phyloP scores from a whole-genome alignment of 2,113 vertebrate genomes.

The Phodopus roborovskii region DNA sequence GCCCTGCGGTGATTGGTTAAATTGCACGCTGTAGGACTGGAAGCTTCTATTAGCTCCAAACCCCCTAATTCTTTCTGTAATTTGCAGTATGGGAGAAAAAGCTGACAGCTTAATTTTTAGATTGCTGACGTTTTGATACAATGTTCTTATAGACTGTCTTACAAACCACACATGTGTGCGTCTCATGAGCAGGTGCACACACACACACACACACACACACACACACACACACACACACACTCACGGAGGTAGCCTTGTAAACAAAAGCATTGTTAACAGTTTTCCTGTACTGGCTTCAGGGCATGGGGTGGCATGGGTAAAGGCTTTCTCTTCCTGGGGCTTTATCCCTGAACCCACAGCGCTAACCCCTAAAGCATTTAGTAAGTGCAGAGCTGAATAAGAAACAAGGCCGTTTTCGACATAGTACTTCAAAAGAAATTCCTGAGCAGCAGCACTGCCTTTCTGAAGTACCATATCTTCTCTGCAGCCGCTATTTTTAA shows the following conservation, averaged over 20 bases:
- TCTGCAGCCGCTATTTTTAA: background rate
- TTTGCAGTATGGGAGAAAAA: conserved; percentile 71
- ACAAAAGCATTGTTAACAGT: conserved; percentile 12
- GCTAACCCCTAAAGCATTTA: background rate
- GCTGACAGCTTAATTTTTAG: conserved; percentile 80
- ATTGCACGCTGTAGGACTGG: conserved; percentile 57
- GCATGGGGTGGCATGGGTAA: background rate
- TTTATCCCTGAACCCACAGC: background rate
- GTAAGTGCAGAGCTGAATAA: conserved; percentile 35
- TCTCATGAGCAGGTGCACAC: background rate
- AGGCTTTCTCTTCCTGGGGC: background rate
- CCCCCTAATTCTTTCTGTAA: conserved; percentile 70
- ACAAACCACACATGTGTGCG: background rate
- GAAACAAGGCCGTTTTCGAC: conserved; percentile 19
- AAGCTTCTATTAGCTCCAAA: conserved; percentile 74
- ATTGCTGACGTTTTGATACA: conserved; percentile 62
- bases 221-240: no score
- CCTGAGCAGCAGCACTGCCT: background rate
- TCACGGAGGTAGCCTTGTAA: conserved; percentile 1
- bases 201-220: background rate
- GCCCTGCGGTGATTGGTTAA: conserved; percentile 67
- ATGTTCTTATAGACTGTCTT: conserved; percentile 69
- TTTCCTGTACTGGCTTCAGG: background rate
- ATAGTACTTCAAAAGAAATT: background rate
- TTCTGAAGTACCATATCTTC: background rate